These are phyloP conservation scores for Dysdera silvatica DNA, from an alignment of 1,140 invertebrate genomes.

Conservation along the genomic window DNA sequence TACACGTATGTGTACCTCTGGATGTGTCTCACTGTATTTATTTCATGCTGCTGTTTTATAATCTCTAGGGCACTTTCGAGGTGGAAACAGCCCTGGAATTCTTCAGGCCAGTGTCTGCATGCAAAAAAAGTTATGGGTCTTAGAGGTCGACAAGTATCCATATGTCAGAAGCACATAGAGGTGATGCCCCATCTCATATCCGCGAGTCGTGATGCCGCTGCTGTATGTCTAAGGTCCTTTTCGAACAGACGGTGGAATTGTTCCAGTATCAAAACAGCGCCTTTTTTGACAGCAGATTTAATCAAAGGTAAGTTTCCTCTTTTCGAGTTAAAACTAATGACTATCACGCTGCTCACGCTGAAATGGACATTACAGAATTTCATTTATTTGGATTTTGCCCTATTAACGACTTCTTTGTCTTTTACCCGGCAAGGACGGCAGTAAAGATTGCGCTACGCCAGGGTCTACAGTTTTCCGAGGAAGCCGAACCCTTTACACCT, in stretches of 20 bases:
- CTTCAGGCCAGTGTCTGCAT: constrained; percentile 34
- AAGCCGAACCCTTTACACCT: too few relatives aligned
- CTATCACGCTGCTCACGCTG: background rate
- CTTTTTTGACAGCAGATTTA: constrained; percentile 63
- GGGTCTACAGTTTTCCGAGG: too few relatives aligned
- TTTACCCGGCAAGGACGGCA: too few relatives aligned
- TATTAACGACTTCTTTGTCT: background rate
- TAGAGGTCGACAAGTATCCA: constrained; percentile 54
- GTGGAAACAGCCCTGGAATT: constrained; percentile 31
- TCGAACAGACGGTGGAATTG: constrained; percentile 74
- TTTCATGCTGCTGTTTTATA: too few relatives aligned
- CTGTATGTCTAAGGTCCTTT: constrained; percentile 64
- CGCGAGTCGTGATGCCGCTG: constrained; percentile 58
- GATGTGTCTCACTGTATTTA: too few relatives aligned
- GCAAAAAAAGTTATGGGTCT: constrained; percentile 52
- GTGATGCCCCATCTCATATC: constrained; percentile 65
- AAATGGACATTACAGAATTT: background rate
- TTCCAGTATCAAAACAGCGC: constrained; percentile 64
- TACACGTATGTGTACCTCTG: too few relatives aligned
- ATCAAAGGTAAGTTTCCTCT: constrained; percentile 65
- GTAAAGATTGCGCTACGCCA: too few relatives aligned
- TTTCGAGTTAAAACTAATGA: background rate
- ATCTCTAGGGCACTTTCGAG: constrained; percentile 26
- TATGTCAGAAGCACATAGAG: constrained; percentile 58
- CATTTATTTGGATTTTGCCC: background rate